Conservation (phyloP, 64 coral and sea anemone genomes). For the Hydrozoanthus tunicans region DNA sequence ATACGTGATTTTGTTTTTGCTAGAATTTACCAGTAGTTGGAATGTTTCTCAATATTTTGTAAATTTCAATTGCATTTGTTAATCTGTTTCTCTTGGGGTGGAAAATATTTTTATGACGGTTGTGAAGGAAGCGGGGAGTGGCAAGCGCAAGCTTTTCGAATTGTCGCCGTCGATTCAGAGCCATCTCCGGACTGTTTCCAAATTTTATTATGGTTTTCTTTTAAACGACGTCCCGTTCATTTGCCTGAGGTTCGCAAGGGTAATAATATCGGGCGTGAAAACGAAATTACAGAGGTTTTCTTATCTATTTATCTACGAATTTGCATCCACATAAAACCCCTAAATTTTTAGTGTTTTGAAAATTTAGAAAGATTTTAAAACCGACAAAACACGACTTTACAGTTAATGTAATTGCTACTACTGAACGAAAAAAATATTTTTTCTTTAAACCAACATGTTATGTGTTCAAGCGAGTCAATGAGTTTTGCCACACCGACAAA, state of each 20-base stretch:
- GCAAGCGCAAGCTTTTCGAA: background rate
- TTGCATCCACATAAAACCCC: too few relatives aligned
- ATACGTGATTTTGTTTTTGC: background rate
- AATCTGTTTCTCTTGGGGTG: background rate
- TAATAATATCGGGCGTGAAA: too few relatives aligned
- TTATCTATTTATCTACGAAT: too few relatives aligned
- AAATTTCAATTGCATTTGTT: background rate
- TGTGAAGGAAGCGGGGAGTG: background rate
- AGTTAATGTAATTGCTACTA: too few relatives aligned
- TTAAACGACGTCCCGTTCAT: too few relatives aligned
- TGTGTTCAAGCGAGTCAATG: slow-evolving; percentile 20
- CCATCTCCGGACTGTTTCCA: background rate
- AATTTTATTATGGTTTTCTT: too few relatives aligned
- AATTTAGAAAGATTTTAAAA: too few relatives aligned
- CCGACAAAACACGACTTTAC: too few relatives aligned
- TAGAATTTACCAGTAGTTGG: background rate
- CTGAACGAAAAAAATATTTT: background rate
- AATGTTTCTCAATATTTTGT: background rate
- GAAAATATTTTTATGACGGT: background rate
- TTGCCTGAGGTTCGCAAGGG: too few relatives aligned
- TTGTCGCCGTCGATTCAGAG: background rate
- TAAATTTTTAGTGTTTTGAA: too few relatives aligned
- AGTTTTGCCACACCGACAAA: slow-evolving; percentile 28
- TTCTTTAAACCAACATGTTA: background rate
- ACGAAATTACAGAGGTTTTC: too few relatives aligned